These are phyloP conservation scores for Epinephelus malabaricus DNA, from an alignment of 2,797 vertebrate genomes.

Conservation along the genomic window DNA sequence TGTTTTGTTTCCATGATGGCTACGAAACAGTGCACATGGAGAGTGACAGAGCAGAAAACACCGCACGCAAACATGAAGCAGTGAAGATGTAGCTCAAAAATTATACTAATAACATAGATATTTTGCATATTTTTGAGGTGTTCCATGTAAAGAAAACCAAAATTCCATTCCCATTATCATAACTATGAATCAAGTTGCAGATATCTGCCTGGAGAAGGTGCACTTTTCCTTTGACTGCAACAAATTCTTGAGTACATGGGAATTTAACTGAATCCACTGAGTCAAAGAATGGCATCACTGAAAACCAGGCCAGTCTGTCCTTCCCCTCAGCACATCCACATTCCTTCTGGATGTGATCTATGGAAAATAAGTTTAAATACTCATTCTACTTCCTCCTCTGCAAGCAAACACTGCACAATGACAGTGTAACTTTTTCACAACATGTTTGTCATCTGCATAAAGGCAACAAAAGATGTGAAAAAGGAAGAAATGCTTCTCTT, in stretches of 20 bases:
- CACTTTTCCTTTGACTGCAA: not conserved
- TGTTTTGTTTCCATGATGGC: conserved; percentile 24
- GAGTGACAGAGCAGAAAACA: conserved; percentile 1
- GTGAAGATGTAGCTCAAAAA: not conserved
- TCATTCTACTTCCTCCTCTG: not conserved
- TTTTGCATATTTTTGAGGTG: not conserved
- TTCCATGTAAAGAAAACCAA: not conserved
- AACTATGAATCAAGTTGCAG: not conserved
- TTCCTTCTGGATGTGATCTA: conserved; percentile 24
- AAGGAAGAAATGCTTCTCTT: not conserved
- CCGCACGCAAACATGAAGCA: not conserved
- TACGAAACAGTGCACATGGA: not conserved
- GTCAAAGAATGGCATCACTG: conserved; percentile 1
- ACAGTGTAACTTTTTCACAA: not conserved
- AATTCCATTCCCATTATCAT: not conserved
- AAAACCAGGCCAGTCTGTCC: not conserved
- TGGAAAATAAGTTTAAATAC: conserved; percentile 17
- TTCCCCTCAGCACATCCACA: not conserved
- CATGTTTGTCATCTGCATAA: not conserved
- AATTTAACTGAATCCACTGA: not conserved
- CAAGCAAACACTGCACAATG: not conserved
- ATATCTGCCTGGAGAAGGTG: not conserved
- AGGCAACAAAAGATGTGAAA: conserved; percentile 1
- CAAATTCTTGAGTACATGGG: not conserved
- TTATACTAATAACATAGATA: not conserved